A percentile compares a stretch with the other conserved stretches of the same genome.
These are phyloP conservation scores for Knipowitschia caucasica DNA, from an alignment of 2,797 vertebrate species.

Conservation along the genomic window DNA sequence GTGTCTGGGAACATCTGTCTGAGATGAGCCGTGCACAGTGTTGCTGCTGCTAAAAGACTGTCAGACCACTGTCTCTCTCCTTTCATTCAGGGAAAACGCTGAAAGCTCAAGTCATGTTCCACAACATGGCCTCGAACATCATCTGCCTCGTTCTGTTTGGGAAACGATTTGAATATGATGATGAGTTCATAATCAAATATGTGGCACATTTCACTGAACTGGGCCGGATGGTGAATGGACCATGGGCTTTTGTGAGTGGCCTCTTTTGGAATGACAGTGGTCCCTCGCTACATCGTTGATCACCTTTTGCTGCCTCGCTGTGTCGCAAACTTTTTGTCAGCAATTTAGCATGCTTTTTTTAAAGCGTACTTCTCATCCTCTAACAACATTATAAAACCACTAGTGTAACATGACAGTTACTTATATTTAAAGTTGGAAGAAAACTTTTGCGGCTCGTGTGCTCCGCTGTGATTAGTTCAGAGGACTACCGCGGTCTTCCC, in stretches of 20 bases:
- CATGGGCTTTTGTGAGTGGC: slow-evolving; percentile 69
- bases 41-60: background rate
- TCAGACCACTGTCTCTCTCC: background rate
- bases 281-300: no score
- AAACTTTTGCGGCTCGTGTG: no score
- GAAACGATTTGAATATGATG: slow-evolving; percentile 59
- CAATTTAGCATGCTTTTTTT: no score
- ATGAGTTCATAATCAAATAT: slow-evolving; percentile 51
- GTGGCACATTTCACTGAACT: slow-evolving; percentile 55
- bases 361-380: no score
- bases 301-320: no score
- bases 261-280: background rate
- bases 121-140: slow-evolving; percentile 72
- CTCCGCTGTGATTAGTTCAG: no score
- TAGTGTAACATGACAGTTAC: no score
- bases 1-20: no score
- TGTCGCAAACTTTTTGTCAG: no score
- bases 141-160: slow-evolving; percentile 73
- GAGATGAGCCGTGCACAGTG: background rate
- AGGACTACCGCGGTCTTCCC: no score
- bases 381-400: no score
- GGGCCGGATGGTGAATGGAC: slow-evolving; percentile 59
- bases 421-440: no score
- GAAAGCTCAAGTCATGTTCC: slow-evolving; percentile 68
- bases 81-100: slow-evolving; percentile 46